Percentiles rank a stretch among this genome's conserved stretches.
Evolutionary conservation across 2,888 invertebrate species (phyloP).

Genomic region (Oithona nana): DNA sequence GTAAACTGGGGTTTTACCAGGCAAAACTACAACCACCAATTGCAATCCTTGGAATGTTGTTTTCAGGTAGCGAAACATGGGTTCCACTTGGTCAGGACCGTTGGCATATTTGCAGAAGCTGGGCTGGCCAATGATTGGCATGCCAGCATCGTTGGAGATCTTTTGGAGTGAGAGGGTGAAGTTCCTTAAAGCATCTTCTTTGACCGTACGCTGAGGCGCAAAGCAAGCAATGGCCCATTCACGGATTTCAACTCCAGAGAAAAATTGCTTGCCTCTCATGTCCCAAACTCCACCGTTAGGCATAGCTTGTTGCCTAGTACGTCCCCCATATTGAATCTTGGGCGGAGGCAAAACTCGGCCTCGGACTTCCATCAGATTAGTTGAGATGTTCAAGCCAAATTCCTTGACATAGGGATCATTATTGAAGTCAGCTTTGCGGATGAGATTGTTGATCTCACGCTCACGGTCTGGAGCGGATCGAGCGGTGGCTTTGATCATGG

Average conservation of each 20-base stretch:
- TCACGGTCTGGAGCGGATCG: constrained; percentile 90
- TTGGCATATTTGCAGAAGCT: constrained; percentile 99
- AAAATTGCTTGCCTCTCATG: constrained; percentile 99
- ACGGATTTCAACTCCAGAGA: constrained; percentile 94
- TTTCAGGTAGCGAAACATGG: constrained; percentile 98
- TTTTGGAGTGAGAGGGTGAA: constrained; percentile 96
- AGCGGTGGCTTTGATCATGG: constrained; percentile 99
- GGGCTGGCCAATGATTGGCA: constrained; percentile 95
- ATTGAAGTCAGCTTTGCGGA: constrained; percentile 93
- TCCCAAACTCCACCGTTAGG: constrained; percentile 99
- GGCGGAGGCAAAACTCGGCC: constrained; percentile 94
- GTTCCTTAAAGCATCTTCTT: constrained; percentile 85
- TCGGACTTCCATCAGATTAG: constrained; percentile 98
- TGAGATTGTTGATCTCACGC: constrained; percentile 93
- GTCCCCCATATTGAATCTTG: constrained; percentile 94
- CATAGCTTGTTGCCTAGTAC: constrained; percentile 83
- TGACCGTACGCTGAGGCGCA: constrained; percentile 90
- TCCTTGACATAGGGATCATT: constrained; percentile 97
- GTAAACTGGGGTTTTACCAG: constrained; percentile 97
- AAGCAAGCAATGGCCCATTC: constrained; percentile 99
- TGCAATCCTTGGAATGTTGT: constrained; percentile 87
- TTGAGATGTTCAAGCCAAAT: constrained; percentile 91
- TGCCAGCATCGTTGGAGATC: constrained; percentile 94
- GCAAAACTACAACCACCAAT: constrained; percentile 88
- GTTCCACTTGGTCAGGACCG: constrained; percentile 97